A percentile compares a stretch with the other conserved stretches of the same genome.
Conservation (phyloP, 2,797 vertebrate species). For the Thamnophis elegans region DNA sequence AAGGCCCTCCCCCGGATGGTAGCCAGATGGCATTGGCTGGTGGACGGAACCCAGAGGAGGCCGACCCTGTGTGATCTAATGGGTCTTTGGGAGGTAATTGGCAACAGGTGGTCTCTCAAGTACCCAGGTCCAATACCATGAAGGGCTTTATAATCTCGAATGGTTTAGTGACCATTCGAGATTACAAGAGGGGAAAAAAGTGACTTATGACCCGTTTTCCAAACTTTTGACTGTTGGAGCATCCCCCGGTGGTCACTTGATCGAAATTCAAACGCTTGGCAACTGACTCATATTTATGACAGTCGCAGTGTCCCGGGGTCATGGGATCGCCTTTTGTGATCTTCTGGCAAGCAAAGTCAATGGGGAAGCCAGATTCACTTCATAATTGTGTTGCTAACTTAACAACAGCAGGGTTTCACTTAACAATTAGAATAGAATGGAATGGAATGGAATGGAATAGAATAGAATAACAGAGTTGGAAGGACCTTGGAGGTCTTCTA, state of each 20-base stretch:
- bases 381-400: fast-evolving
- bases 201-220: neutral
- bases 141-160: no score
- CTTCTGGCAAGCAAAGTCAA: neutral
- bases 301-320: neutral
- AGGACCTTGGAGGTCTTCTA: no score
- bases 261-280: neutral
- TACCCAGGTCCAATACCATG: no score
- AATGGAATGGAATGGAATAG: no score
- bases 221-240: fast-evolving
- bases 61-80: no score
- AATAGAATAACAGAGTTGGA: no score
- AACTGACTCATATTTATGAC: neutral
- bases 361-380: neutral
- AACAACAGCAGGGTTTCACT: neutral
- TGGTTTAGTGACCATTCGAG: neutral
- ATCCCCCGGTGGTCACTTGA: neutral
- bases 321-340: neutral
- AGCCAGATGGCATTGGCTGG: no score
- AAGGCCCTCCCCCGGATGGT: no score
- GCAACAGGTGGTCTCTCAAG: no score
- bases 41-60: no score
- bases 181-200: neutral
- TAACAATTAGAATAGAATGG: neutral
- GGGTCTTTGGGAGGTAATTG: no score